Evolutionary conservation across 1,140 invertebrate genomes (phyloP).

Genomic region (Sycophila sp.): DNA sequence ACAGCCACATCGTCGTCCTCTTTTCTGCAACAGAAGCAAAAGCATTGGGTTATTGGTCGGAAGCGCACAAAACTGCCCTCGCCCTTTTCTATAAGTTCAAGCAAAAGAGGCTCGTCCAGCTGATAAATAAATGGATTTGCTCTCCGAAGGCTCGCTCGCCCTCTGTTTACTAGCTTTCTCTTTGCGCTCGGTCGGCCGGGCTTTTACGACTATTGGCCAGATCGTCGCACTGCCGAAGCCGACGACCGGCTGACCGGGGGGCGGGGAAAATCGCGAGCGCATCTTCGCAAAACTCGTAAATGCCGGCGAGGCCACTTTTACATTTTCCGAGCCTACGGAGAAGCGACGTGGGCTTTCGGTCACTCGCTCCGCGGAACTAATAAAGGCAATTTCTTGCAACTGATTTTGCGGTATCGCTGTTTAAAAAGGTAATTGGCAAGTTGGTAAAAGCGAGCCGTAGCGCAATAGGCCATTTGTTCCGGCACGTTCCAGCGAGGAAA

Average conservation of each 20-base stretch:
- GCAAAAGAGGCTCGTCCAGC: not conserved
- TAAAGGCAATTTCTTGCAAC: too few species aligned
- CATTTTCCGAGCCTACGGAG: too few species aligned
- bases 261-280: not conserved
- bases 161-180: not conserved
- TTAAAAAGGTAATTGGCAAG: too few species aligned
- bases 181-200: not conserved
- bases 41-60: too few species aligned
- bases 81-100: not conserved
- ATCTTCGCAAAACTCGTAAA: not conserved
- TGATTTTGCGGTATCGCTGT: too few species aligned
- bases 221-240: not conserved
- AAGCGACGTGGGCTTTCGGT: too few species aligned
- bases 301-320: too few species aligned
- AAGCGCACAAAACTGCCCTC: too few species aligned
- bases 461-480: too few species aligned
- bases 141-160: not conserved
- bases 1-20: slow-evolving; percentile 64
- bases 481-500: too few species aligned
- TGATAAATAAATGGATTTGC: slow-evolving; percentile 23
- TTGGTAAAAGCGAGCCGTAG: too few species aligned
- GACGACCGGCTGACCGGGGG: not conserved
- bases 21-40: slow-evolving; percentile 49
- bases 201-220: slow-evolving; percentile 1
- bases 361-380: not conserved